Percentiles rank a stretch among this genome's conserved stretches.
Evolutionary conservation across 2,113 vertebrate species (phyloP).

Genomic region (Henicopernis longicauda): DNA sequence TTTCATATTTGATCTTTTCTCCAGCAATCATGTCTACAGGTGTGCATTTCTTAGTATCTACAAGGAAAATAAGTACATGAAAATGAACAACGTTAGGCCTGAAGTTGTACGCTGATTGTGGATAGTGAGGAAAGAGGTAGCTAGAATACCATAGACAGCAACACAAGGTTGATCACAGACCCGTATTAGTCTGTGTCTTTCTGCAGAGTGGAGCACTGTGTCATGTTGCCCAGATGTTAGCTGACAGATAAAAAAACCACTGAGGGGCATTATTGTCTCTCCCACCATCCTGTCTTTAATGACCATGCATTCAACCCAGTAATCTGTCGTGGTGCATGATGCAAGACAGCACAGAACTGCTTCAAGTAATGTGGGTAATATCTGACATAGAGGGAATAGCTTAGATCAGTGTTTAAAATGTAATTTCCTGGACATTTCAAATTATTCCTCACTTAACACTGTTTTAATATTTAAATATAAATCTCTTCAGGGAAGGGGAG

Average conservation of each 20-base stretch:
- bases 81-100: neutral
- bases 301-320: neutral
- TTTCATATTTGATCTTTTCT: neutral
- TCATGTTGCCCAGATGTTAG: neutral
- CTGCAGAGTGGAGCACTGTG: neutral
- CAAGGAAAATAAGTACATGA: neutral
- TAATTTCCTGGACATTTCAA: slow-evolving; percentile 8
- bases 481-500: neutral
- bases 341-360: neutral
- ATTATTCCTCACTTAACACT: slow-evolving; percentile 20
- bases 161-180: neutral
- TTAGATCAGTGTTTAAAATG: slow-evolving; percentile 13
- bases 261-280: neutral
- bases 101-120: neutral
- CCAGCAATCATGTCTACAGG: neutral
- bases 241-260: neutral
- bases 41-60: neutral
- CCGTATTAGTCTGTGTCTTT: neutral
- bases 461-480: slow-evolving; percentile 1
- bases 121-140: neutral
- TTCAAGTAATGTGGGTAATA: neutral
- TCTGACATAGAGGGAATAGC: neutral
- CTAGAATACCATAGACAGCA: neutral
- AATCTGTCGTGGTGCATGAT: neutral
- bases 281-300: neutral